These are phyloP conservation scores for Ophion slaviceki DNA, from an alignment of 2,888 invertebrate genomes.

Conservation along the genomic window DNA sequence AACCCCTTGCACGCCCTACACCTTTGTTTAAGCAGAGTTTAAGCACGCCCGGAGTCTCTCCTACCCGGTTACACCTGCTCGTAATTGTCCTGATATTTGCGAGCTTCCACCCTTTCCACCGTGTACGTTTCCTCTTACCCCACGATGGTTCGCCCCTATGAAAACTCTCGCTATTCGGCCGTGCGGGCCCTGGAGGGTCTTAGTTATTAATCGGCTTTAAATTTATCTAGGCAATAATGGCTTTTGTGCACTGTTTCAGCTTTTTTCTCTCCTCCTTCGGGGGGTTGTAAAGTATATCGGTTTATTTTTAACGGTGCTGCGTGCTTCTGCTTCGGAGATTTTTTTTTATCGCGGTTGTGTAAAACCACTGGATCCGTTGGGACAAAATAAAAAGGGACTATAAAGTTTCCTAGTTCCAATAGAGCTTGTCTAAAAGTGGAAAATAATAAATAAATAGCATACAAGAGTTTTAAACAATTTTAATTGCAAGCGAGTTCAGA, in stretches of 20 bases:
- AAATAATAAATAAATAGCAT: neutral
- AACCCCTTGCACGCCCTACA: constrained; percentile 29
- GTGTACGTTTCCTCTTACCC: constrained; percentile 3
- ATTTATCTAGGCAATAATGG: constrained; percentile 58
- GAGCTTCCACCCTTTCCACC: constrained; percentile 38
- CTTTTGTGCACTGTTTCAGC: neutral
- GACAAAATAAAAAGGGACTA: too few species aligned
- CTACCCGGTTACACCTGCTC: constrained; percentile 74
- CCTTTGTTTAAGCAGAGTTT: constrained; percentile 77
- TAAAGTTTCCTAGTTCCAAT: too few species aligned
- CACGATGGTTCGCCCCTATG: neutral
- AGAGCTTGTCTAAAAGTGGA: too few species aligned
- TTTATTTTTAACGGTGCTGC: constrained; percentile 11
- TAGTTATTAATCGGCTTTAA: constrained; percentile 75
- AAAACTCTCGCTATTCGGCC: neutral
- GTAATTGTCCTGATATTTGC: constrained; percentile 78
- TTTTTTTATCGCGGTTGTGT: neutral
- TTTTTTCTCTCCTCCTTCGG: neutral
- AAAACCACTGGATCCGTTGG: too few species aligned
- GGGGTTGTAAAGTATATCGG: constrained; percentile 1
- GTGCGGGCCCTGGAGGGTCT: constrained; percentile 49
- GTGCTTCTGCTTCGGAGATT: neutral
- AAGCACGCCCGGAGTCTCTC: constrained; percentile 70
- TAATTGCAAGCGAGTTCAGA: neutral
- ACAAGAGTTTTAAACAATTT: neutral